A percentile compares a stretch with the other conserved stretches of the same genome.
phyloP scores from a whole-genome alignment of 2,797 vertebrate genomes.

The Acridotheres tristis region DNA sequence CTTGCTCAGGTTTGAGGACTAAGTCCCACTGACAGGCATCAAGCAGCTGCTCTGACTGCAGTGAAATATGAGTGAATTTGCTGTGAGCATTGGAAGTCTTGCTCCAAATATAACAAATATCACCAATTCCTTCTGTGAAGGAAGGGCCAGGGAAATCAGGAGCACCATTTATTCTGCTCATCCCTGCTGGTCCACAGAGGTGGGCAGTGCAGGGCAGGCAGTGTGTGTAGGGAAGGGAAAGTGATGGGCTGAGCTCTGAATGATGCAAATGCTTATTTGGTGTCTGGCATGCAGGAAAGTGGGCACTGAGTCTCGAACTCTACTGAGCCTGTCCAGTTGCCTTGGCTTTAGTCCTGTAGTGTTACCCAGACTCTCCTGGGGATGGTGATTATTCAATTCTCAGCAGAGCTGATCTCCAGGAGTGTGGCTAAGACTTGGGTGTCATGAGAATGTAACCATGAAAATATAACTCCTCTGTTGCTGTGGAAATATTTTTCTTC shows the following conservation, averaged over 20 bases:
- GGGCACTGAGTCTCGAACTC: background rate
- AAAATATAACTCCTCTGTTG: background rate
- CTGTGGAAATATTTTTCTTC: background rate
- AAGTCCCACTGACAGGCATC: background rate
- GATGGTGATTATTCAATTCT: background rate
- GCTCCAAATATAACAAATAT: background rate
- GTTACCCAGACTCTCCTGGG: background rate
- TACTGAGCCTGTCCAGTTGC: fast-evolving
- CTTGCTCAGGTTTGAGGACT: background rate
- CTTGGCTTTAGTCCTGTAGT: background rate
- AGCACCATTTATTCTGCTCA: background rate
- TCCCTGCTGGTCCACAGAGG: fast-evolving
- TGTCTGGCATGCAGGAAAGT: background rate
- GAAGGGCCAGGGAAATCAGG: background rate
- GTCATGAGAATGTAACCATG: background rate
- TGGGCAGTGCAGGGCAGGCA: background rate
- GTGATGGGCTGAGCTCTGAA: background rate
- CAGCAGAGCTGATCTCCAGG: background rate
- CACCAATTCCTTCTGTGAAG: too few relatives aligned
- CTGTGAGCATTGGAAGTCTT: background rate
- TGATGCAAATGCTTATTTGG: background rate
- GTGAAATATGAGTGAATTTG: background rate
- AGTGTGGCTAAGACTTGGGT: fast-evolving
- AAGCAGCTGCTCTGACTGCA: background rate
- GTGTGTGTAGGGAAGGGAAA: background rate